Conservation (phyloP, 2,113 vertebrate species). For the Monarcha castaneiventris region DNA sequence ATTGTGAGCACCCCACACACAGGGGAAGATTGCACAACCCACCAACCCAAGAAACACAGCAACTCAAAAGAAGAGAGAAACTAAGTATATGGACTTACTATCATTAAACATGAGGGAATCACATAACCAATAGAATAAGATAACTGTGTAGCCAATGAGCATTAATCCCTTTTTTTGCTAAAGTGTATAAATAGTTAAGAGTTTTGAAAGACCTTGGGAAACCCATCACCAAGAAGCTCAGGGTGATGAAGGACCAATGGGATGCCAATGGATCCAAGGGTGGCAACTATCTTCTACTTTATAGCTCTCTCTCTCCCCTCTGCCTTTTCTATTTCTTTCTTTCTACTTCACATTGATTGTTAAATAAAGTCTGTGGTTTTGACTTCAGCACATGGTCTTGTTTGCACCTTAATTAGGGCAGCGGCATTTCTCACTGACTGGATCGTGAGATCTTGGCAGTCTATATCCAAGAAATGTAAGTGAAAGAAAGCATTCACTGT, state of each 20-base stretch:
- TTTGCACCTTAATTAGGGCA: background rate
- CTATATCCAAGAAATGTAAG: background rate
- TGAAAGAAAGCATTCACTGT: background rate
- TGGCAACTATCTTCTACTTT: background rate
- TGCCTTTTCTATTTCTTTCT: background rate
- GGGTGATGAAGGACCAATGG: background rate
- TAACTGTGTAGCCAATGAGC: background rate
- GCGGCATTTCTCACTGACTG: background rate
- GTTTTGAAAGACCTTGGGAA: background rate
- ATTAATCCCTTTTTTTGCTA: background rate
- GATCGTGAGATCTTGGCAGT: background rate
- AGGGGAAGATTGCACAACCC: background rate
- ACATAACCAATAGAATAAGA: background rate
- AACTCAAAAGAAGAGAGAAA: background rate
- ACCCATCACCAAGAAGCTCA: background rate
- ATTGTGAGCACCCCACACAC: accelerated
- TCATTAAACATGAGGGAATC: background rate
- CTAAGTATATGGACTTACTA: too few relatives aligned
- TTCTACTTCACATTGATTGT: too few relatives aligned
- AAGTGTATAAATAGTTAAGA: background rate
- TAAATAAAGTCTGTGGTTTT: background rate
- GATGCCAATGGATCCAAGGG: accelerated
- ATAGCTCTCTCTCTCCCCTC: background rate
- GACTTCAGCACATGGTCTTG: background rate
- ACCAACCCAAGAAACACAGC: background rate